A percentile compares a stretch with the other conserved stretches of the same genome.
These are phyloP conservation scores for Enchytraeus crypticus DNA, from an alignment of 2,888 invertebrate genomes.

Conservation along the genomic window DNA sequence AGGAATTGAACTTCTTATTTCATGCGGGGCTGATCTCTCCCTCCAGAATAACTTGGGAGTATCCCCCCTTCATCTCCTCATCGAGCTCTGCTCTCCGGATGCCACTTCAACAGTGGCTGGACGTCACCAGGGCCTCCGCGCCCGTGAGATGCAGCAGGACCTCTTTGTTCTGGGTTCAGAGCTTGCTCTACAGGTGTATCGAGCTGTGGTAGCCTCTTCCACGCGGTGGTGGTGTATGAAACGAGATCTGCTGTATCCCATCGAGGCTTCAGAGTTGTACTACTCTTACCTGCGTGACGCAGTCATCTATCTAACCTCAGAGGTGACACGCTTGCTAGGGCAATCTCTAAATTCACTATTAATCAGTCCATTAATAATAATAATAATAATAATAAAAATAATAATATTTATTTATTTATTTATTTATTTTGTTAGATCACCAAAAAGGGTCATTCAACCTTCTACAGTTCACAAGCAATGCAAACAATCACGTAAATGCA, in stretches of 20 bases:
- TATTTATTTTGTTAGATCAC: too few species aligned
- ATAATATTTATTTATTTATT: too few species aligned
- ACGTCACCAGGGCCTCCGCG: too few species aligned
- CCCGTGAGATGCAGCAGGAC: too few species aligned
- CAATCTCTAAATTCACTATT: too few species aligned
- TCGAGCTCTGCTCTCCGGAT: slow-evolving; percentile 27
- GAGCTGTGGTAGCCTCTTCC: slow-evolving; percentile 13
- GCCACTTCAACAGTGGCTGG: slow-evolving; percentile 20
- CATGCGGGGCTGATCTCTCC: slow-evolving; percentile 33
- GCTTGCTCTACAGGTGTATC: slow-evolving; percentile 13
- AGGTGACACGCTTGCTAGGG: too few species aligned
- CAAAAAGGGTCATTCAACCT: too few species aligned
- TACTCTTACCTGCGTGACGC: slow-evolving; percentile 29
- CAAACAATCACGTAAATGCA: too few species aligned
- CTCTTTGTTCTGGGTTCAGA: too few species aligned
- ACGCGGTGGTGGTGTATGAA: slow-evolving; percentile 39
- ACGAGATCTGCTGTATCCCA: slow-evolving; percentile 30
- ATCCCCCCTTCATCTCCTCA: slow-evolving; percentile 37
- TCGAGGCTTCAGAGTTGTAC: slow-evolving; percentile 28
- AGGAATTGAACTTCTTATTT: slow-evolving; percentile 30
- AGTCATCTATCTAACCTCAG: slow-evolving; percentile 30
- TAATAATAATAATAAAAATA: too few species aligned
- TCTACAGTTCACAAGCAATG: too few species aligned
- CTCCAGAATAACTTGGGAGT: slow-evolving; percentile 33
- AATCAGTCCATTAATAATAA: too few species aligned